Evolutionary conservation across 2,888 invertebrate genomes (phyloP), one percentile per base, ranked within the genome.

Genomic region (Hemicrepidius hirtus): DNA sequence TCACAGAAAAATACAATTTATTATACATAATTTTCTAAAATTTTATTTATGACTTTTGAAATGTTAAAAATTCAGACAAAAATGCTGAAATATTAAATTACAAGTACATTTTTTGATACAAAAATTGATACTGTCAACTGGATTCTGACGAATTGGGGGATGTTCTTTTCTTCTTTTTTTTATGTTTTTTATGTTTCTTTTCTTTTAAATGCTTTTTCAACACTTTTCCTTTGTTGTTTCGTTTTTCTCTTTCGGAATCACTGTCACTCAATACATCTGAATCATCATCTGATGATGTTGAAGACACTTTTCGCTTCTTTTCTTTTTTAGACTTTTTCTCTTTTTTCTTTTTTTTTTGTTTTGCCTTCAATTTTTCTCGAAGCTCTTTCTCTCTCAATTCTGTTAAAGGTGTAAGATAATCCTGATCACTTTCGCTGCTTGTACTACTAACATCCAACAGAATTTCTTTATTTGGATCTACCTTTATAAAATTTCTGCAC

Each of bases 391-490:
- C 94, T 18, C 96, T 87, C 41, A 96, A 85, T 75, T 92, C 92
- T 28, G 95, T 95, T 62, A 97, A 85, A 0, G 97, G 97, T 0
- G 96, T 96, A 1, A 93, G 88, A 83, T 95, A 95, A 77, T 97
- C 94, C 49, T 91, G 89, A 76, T 93, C 94, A 20, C 94, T 93
- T 80, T 97, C 97, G 73, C 96, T 97, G 80, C 97, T 97, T 3
- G 97, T 98, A 81, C 97, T 97, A 83, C 97, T 97, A 0, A 98
- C 95, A 85, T 98, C 98, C 68, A 98, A 86, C 1, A 98, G 94
- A 80, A 95, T 94, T 83, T 97, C 97, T 84, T 96, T 97, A 83
- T 95, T 94, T 0, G 97, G 97, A 83, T 98, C 97, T 24, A 97
- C 92, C 90, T 97, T 96, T 69, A 97, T 92, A 85, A 98, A 97